A percentile compares a stretch with the other conserved stretches of the same genome.
These are phyloP conservation scores for Matsumyia berberina DNA, from an alignment of 2,888 invertebrate species.

Conservation along the genomic window DNA sequence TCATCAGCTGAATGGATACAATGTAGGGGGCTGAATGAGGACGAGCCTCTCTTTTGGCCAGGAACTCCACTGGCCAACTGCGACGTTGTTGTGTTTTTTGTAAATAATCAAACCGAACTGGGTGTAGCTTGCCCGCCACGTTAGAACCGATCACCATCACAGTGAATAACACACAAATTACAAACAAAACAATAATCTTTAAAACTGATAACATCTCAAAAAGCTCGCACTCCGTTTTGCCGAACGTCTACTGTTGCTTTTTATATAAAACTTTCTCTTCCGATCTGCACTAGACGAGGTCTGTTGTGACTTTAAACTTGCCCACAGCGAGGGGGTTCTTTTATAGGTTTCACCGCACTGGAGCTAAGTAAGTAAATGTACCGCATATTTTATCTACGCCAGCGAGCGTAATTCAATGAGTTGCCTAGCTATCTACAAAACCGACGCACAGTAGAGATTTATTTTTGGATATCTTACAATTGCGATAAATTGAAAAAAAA, in stretches of 20 bases:
- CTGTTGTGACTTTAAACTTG: slow-evolving; percentile 3
- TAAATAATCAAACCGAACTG: slow-evolving; percentile 43
- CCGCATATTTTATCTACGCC: not conserved
- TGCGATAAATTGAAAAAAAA: not conserved
- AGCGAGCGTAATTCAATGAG: slow-evolving; percentile 18
- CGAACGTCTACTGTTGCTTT: not conserved
- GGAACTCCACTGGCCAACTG: slow-evolving; percentile 80
- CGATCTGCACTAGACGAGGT: not conserved
- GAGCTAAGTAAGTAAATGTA: slow-evolving; percentile 21
- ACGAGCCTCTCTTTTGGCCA: slow-evolving; percentile 82
- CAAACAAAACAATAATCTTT: slow-evolving; percentile 8
- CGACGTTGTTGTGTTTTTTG: slow-evolving; percentile 34
- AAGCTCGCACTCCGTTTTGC: slow-evolving; percentile 12
- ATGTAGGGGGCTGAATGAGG: slow-evolving; percentile 82
- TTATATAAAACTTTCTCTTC: not conserved
- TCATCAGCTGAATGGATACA: slow-evolving; percentile 82
- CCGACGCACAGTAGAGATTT: not conserved
- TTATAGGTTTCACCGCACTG: slow-evolving; percentile 3
- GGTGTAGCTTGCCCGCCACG: slow-evolving; percentile 40
- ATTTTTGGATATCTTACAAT: not conserved
- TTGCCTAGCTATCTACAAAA: not conserved
- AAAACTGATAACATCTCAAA: slow-evolving; percentile 49
- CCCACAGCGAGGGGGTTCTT: not conserved
- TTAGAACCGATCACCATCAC: slow-evolving; percentile 55
- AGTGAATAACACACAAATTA: slow-evolving; percentile 23